Percentiles rank a stretch among this genome's conserved stretches.
phyloP scores from a whole-genome alignment of 2,797 vertebrate species.

The Podarcis siculus region DNA sequence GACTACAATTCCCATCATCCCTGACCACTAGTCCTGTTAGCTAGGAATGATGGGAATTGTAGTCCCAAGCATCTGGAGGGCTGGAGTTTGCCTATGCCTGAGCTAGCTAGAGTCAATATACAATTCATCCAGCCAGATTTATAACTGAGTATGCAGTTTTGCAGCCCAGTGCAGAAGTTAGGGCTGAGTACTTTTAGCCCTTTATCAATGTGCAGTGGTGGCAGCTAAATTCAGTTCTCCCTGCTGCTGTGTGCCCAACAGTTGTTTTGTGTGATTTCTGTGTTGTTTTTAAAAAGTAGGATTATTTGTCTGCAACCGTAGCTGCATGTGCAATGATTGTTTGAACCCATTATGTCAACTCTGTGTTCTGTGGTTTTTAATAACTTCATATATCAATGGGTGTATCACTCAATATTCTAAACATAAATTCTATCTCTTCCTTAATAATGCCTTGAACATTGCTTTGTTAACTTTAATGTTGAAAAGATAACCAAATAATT shows the following conservation, averaged over 20 bases:
- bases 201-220: neutral
- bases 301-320: neutral
- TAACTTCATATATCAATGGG: neutral
- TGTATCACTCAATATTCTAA: neutral
- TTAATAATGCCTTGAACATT: neutral
- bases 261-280: neutral
- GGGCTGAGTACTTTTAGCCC: neutral
- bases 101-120: neutral
- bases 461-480: neutral
- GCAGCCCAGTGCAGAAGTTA: neutral
- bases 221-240: neutral
- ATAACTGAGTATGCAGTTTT: neutral
- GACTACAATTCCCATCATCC: no score
- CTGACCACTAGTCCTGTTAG: no score
- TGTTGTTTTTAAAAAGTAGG: neutral
- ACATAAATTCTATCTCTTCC: neutral
- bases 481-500: conserved; percentile 11
- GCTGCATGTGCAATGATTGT: neutral
- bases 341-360: no score
- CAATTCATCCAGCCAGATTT: neutral
- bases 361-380: neutral
- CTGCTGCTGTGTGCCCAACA: neutral
- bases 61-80: no score
- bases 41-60: no score
- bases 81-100: no score